A percentile compares a stretch with the other conserved stretches of the same genome.
phyloP scores from a whole-genome alignment of 2,113 vertebrate genomes.

The Ceyx melanurus region DNA sequence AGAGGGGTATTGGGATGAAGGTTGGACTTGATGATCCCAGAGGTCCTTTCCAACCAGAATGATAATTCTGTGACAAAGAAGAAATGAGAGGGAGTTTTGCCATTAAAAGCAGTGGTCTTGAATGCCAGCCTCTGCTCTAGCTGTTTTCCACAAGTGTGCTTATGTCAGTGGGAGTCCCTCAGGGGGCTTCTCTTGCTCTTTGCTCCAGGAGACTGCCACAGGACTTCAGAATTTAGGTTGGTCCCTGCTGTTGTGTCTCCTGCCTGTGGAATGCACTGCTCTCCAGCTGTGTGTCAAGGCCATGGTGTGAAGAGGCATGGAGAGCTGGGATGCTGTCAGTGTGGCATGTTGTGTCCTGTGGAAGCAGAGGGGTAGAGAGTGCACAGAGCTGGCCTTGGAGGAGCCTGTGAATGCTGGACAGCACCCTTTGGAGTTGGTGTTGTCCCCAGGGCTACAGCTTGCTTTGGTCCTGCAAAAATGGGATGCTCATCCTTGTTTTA shows the following conservation, averaged over 20 bases:
- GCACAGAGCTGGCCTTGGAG: background rate
- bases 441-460: background rate
- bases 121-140: background rate
- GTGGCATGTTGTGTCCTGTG: background rate
- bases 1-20: too few relatives aligned
- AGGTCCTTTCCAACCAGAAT: too few relatives aligned
- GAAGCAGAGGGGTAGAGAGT: background rate
- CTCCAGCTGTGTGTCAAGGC: background rate
- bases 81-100: background rate
- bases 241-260: background rate
- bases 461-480: background rate
- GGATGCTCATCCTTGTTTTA: background rate
- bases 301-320: background rate
- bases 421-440: background rate
- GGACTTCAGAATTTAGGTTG: background rate
- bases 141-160: fast-evolving
- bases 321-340: background rate
- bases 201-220: background rate
- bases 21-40: too few relatives aligned
- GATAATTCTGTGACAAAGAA: too few relatives aligned
- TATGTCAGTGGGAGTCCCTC: fast-evolving
- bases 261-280: fast-evolving
- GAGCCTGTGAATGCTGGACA: background rate
- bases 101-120: background rate
- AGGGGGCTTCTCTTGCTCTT: background rate